Base-by-base conservation (phyloP, 2,888 invertebrate genomes). In the Lithophane ornitopus region DNA sequence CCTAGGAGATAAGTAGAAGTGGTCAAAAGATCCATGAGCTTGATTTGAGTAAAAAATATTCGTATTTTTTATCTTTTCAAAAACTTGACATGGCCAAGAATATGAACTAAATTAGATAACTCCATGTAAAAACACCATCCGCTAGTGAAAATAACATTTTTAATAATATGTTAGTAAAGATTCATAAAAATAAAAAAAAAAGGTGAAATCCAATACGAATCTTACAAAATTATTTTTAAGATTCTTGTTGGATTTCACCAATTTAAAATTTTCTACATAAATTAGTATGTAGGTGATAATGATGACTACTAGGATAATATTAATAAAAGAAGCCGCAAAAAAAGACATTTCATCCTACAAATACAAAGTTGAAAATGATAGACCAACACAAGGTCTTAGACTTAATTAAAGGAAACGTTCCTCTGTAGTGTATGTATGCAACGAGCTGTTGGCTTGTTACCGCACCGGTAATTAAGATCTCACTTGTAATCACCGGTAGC, bases 391-490 rank as follows among this genome's bases (percentile, higher is more conserved):
- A 68, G 19, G 14, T 58, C 61, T 63, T 16, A 62, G 56, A 52
- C 56, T 75, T 81, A 70, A 80, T 80, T 67, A 75, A 81, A 75
- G 81, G 80, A 75, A 67, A 75, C 26, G 54, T 67, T 26, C 26
- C 41, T 26, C 22, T 2, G 22, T 19, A 39, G 58, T 65, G 65
- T 70, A 54, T 69, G 59, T 80, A 73, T 79, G 79, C 68, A 70
- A 34, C 76, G 28, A 14, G 26, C 39, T 52, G 44, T n/a, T 80
- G 34, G 39, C 70, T 80, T 66, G 81, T 80, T 74, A 75, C 75
- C 56, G 56, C 61, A 81, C 75, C 69, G 70, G 81, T 80, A 81
- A 81, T 80, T 81, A 75, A 62, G 67, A 70, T 70, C 61, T 75
- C 67, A 67, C 56, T 52, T 44, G 66, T 75, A 58, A 75, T 80